A percentile compares a stretch with the other conserved stretches of the same genome.
Evolutionary conservation across 2,888 invertebrate genomes (phyloP).

Genomic region (Deladenus siricidicola): DNA sequence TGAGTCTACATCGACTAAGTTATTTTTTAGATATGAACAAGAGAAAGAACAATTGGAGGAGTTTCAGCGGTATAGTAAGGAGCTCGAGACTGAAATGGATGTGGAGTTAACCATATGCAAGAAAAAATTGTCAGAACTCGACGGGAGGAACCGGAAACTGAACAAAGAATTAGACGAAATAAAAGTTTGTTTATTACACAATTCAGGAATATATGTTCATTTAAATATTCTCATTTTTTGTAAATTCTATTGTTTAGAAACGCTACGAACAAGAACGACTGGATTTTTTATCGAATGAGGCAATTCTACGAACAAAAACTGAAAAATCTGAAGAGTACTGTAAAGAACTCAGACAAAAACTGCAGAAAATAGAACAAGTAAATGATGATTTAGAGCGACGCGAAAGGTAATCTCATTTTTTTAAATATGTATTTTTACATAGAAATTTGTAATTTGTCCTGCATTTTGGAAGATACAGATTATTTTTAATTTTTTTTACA

Average conservation of each 20-base stretch:
- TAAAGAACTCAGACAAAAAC: conserved; percentile 10
- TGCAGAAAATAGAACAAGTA: conserved; percentile 12
- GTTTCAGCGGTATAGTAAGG: conserved; percentile 18
- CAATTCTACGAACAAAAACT: not conserved
- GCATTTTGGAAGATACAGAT: too few species aligned
- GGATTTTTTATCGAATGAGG: conserved; percentile 4
- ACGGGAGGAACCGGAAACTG: conserved; percentile 4
- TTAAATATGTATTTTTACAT: too few species aligned
- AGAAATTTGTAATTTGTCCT: too few species aligned
- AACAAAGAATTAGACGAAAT: conserved; percentile 3
- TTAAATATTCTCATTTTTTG: conserved; percentile 1
- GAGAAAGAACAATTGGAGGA: conserved; percentile 17
- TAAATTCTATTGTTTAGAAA: not conserved
- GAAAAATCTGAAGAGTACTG: conserved; percentile 1
- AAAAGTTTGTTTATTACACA: conserved; percentile 9
- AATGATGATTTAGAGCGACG: conserved; percentile 17
- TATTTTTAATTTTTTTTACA: too few species aligned
- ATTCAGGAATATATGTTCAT: conserved; percentile 5
- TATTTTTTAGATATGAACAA: conserved; percentile 14
- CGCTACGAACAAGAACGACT: conserved; percentile 9
- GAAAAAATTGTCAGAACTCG: conserved; percentile 12
- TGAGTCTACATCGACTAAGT: too few species aligned
- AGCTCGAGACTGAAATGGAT: conserved; percentile 17
- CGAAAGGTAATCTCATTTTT: conserved; percentile 7
- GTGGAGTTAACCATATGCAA: conserved; percentile 9